Evolutionary conservation across 2,797 vertebrate species (phyloP), one percentile per base, ranked within the genome.

Genomic region (Sciurus carolinensis): DNA sequence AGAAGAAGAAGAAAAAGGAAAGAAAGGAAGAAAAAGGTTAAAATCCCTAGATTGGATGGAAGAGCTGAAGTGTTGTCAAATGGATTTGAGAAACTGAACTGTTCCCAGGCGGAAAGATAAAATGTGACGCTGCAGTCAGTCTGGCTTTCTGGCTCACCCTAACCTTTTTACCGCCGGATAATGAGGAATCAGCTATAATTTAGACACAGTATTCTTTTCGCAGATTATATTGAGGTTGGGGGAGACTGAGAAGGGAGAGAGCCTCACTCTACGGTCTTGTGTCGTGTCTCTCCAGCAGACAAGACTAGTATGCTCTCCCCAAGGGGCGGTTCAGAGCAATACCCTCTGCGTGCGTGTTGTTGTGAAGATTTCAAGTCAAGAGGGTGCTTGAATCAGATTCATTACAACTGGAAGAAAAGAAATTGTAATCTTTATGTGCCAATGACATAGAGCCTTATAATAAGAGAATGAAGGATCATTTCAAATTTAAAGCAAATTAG

Each of bases 401-500:
- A 99, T 98, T 97, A 96, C 98, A 98, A 97, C 80, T 97, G 98
- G 97, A 98, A 98, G 98, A 97, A 97, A 97, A 98, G 97, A 98
- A 98, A 98, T 95, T 94, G 97, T 97, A 97, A 98, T 98, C 98
- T 98, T 98, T 98, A 98, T 81, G 97, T 98, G 98, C 97, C 97
- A 97, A 97, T n/a, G 96, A 98, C 98, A 97, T 87, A 67, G 96
- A 97, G 96, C 95, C 98, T 98, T 98, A 95, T 97, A 98, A 98
- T 97, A 98, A 96, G 97, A 97, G 98, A 98, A 98, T 98, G 97
- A 98, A 98, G 97, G 98, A 98, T 98, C 98, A 96, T 98, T 98
- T 98, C 97, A 98, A 98, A 98, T 98, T 97, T 98, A 98, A 99
- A 98, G 98, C 98, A 98, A 99, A 98, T 98, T 98, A 98, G 98